These are phyloP conservation scores for Caranx ignobilis DNA, from an alignment of 2,113 vertebrate genomes.

Conservation along the genomic window DNA sequence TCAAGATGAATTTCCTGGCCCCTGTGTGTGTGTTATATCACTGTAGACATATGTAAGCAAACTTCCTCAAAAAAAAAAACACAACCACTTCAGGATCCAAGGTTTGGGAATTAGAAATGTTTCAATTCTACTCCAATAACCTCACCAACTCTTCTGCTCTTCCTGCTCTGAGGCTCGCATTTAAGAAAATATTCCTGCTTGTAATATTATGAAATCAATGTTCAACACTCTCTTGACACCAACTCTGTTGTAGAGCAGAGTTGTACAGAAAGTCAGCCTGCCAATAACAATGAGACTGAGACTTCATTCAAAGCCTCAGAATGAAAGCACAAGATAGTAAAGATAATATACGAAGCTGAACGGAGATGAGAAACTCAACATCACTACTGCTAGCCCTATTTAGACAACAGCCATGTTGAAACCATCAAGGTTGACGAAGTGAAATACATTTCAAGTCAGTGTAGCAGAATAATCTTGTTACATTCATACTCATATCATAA, in stretches of 20 bases:
- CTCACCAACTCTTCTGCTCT: background rate
- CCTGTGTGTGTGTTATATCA: conserved; percentile 19
- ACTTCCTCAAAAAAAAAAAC: conserved; percentile 54
- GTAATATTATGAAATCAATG: background rate
- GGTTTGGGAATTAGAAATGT: conserved; percentile 34
- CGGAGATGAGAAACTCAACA: conserved; percentile 30
- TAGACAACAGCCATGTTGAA: conserved; percentile 15
- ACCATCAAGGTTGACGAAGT: conserved; percentile 17
- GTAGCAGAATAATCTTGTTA: conserved; percentile 40
- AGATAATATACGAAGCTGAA: background rate
- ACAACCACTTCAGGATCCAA: conserved; percentile 36
- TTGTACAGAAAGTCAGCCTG: conserved; percentile 11
- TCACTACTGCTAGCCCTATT: conserved; percentile 1
- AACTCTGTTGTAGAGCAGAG: conserved; percentile 4
- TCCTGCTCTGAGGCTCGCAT: background rate
- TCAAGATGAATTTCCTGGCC: conserved; percentile 57
- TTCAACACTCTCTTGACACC: conserved; percentile 2
- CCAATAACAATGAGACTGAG: conserved; percentile 3
- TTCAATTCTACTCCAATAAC: background rate
- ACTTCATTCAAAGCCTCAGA: conserved; percentile 26
- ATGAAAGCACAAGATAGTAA: background rate
- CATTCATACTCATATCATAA: conserved; percentile 30
- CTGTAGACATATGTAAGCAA: conserved; percentile 38
- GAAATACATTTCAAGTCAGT: background rate
- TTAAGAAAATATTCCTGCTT: background rate